Base-by-base conservation (phyloP, 2,797 vertebrate genomes). In the Tokudaia muenninki region DNA sequence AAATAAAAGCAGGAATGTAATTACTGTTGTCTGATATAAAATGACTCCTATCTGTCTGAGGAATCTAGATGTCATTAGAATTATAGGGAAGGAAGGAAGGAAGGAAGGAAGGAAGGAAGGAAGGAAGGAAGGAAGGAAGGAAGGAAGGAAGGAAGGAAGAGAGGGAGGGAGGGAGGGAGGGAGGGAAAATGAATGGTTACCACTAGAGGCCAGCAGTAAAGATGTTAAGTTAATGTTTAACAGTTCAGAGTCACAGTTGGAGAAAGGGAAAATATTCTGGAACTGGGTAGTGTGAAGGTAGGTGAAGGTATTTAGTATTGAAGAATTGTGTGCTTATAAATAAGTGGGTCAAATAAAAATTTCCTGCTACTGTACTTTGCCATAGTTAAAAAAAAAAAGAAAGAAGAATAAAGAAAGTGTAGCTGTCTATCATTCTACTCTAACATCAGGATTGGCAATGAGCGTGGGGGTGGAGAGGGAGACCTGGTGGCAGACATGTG, bases 401-500 rank as follows among this genome's bases (percentile, higher is more conserved):
- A n/a, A 57, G 8, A 55, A 55, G 34, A n/a, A 74, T 41, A 88
- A 41, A 74, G 86, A 34, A 87, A 87, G 26, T 5, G 22, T 21
- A 41, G 4, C 5, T 31, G 8, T 57, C 67, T 74, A 4, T 37
- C 65, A 29, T 22, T 72, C 67, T 87, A 17, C 11, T 79, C 11
- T 4, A 22, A 65, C 47, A 37, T 79, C 16, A 83, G 34, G 37
- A 44, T 0, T 44, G 52, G n/a, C 2, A 29, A 72, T 61, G 26
- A 31, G n/a, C 4, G 2, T 3, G 4, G 6, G 8, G 4, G 8
- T 14, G 6, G 17, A 41, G 7, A 2, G 24, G 74, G 1, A 41
- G 14, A 82, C 9, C 34, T 0, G 52, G 13, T 52, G 67, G 31
- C 44, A 67, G 78, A 21, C 78, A 34, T 21, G 44, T 0, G 37